Percentiles rank a stretch among this genome's conserved stretches.
Evolutionary conservation across 2,113 vertebrate species (phyloP).

Genomic region (Cheilinus undulatus): DNA sequence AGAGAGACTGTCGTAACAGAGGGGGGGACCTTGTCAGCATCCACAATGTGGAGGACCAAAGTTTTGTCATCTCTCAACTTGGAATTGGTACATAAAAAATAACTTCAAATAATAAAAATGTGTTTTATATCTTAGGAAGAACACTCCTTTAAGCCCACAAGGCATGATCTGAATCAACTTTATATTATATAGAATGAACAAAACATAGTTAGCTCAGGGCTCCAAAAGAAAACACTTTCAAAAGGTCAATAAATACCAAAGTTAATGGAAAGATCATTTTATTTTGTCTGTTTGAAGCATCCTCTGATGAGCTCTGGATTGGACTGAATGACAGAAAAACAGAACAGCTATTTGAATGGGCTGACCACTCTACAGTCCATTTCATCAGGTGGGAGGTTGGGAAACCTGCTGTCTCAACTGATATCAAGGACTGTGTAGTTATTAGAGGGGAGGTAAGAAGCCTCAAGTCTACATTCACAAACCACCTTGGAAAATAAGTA

Average conservation of each 20-base stretch:
- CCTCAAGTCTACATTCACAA: neutral
- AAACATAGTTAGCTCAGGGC: too few relatives aligned
- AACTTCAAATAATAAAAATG: too few relatives aligned
- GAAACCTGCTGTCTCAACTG: constrained; percentile 83
- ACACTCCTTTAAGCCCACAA: too few relatives aligned
- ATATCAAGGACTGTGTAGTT: constrained; percentile 87
- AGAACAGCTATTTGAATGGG: constrained; percentile 92
- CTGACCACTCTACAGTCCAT: constrained; percentile 86
- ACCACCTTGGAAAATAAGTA: neutral
- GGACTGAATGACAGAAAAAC: constrained; percentile 89
- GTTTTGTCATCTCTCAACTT: constrained; percentile 90
- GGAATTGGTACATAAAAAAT: constrained; percentile 89
- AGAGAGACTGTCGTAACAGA: constrained; percentile 82
- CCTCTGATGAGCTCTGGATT: constrained; percentile 88
- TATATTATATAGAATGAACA: too few relatives aligned
- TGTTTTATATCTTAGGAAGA: too few relatives aligned
- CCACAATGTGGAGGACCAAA: constrained; percentile 88
- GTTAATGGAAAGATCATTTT: too few relatives aligned
- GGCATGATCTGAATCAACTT: too few relatives aligned
- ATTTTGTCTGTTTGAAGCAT: constrained; percentile 67
- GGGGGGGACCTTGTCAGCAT: constrained; percentile 89
- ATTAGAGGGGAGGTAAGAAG: constrained; percentile 87
- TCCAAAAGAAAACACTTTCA: too few relatives aligned
- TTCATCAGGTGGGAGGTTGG: constrained; percentile 88
- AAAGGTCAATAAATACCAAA: too few relatives aligned